Evolutionary conservation across 2,113 vertebrate species (phyloP), one percentile per base, ranked within the genome.

Genomic region (Mohoua ochrocephala): DNA sequence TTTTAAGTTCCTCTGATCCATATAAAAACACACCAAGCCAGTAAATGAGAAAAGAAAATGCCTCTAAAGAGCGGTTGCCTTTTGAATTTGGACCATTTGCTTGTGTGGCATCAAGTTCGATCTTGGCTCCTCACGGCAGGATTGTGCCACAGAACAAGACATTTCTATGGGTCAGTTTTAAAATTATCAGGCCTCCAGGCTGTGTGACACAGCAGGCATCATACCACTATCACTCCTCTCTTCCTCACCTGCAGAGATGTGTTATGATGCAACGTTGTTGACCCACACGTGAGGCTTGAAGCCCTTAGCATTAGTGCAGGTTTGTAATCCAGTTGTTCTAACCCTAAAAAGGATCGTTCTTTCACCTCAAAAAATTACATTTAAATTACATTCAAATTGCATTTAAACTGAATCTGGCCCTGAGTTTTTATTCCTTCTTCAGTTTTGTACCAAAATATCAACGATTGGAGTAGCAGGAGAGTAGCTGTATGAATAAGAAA

Each of bases 31-130:
- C 35, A 79, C 7, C 16, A 85, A 60, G 11, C 7, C n/a, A 76
- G 44, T 26, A 86, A 76, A 88, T 13, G 9, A 56, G 37, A 74
- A 44, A 88, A 93, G 7, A 78, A 54, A 76, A 52, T 53, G 9
- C 6, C 24, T 84, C 54, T 53, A 28, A 73, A 73, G 61, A 61
- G 30, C 11, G 7, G 12, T 5, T 64, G 33, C 24, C 16, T 83
- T 65, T 59, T 59, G 16, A 85, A 85, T 86, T 73, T 53, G 26
- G 27, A 65, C 31, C 15, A 27, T 56, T 77, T 41, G 3, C 5
- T 42, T 31, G 2, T 13, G 8, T n/a, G 18, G 10, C 11, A 1
- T 41, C 15, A 65, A 69, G 19, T 49, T 89, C 2, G 0, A 4
- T 59, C 39, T 88, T 76, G 39, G 54, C 18, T 87, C 27, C 39